Evolutionary conservation across 2,797 vertebrate genomes (phyloP), one percentile per base, ranked within the genome.

Genomic region (Sebastes umbrosus): DNA sequence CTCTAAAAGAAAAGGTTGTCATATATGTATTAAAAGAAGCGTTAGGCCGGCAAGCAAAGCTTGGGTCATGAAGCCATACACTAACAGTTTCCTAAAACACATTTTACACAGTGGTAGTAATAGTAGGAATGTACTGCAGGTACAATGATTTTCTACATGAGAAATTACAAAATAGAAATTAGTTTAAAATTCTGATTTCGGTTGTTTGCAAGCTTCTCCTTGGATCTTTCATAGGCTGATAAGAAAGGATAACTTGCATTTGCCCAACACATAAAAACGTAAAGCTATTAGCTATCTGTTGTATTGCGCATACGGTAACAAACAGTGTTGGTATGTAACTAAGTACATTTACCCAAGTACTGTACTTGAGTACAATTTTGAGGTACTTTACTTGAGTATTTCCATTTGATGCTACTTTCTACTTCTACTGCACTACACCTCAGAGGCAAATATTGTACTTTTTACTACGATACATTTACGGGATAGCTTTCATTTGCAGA

Each of bases 1-100:
- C 27, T 55, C 16, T 71, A 31, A 78, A 80, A 80, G 22, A 84
- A 81, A 85, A 78, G 69, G 58, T 77, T 88, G 77, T 86, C 73
- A 66, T 58, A 62, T 57, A 46, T 60, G 55, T 64, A 80, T 59
- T 83, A 68, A 73, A 69, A 73, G 9, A 36, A 80, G 43, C 1
- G 13, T 74, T 58, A 83, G 43, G 66, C 25, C 36, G 55, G 65
- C 8, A 50, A 69, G 32, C 55, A 29, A 58, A 31, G 72, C 55
- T 75, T 50, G 3, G n/a, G 46, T 24, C 11, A 31, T n/a, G 3
- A 65, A 57, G 29, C 5, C 27, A 25, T 22, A 58, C 18, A 31
- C 3, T 14, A 31, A 10, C 22, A 63, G 20, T 63, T 18, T 50
- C 52, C 16, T 25, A 2, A 60, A 78, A 64, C 18, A 36, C 39